Evolutionary conservation across 2,888 invertebrate genomes (phyloP).

Genomic region (Drosophila imparisetae): DNA sequence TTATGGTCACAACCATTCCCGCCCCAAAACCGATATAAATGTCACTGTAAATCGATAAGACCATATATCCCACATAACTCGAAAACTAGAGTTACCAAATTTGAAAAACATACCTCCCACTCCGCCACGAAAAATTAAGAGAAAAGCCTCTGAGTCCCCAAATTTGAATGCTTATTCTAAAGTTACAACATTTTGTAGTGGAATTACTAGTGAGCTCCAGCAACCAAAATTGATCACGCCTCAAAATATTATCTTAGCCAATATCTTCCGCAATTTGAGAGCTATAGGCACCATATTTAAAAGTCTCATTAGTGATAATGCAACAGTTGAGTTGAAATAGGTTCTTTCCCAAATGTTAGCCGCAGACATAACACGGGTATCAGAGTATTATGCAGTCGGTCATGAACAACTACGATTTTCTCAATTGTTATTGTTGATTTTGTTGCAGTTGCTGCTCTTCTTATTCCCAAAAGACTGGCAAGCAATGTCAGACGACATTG

Average conservation of each 20-base stretch:
- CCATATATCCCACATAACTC: not conserved
- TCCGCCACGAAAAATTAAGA: not conserved
- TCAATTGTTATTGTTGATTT: not conserved
- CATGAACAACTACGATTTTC: not conserved
- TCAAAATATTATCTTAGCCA: not conserved
- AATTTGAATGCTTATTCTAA: not conserved
- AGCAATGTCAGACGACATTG: constrained; percentile 54
- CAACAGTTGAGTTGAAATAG: not conserved
- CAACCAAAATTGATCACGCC: not conserved
- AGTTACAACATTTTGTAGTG: not conserved
- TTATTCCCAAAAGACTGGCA: constrained; percentile 37
- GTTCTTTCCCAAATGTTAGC: not conserved
- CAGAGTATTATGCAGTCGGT: not conserved
- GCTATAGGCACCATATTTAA: not conserved
- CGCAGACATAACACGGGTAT: not conserved
- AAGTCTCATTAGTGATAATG: not conserved
- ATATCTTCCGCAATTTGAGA: not conserved
- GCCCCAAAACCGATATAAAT: too few species aligned
- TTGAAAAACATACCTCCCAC: not conserved
- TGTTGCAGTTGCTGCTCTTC: constrained; percentile 16
- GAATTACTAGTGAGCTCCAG: not conserved
- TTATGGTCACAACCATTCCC: not conserved
- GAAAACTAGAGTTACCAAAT: not conserved
- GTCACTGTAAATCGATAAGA: not conserved
- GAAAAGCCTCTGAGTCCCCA: not conserved